phyloP scores from a whole-genome alignment of 2,888 invertebrate genomes.

The Adelphocoris suturalis region DNA sequence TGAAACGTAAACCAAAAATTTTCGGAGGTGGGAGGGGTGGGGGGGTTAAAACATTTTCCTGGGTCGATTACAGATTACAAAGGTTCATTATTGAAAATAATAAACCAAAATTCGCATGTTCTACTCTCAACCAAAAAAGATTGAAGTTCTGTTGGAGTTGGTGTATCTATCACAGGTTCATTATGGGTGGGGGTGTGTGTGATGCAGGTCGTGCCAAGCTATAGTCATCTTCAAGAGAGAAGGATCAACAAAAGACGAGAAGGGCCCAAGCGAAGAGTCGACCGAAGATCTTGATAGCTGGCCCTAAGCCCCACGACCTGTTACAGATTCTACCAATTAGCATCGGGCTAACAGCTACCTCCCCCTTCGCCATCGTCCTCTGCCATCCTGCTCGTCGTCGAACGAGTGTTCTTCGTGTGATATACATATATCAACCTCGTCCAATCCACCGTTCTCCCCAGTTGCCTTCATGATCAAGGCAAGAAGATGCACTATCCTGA shows the following conservation, averaged over 20 bases:
- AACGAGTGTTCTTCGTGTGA: slow-evolving; percentile 42
- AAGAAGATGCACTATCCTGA: no score
- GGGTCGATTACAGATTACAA: no score
- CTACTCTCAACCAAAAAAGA: no score
- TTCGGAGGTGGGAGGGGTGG: no score
- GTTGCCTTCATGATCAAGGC: no score
- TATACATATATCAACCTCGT: slow-evolving; percentile 51
- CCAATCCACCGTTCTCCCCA: no score
- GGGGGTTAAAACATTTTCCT: no score
- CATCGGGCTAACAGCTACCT: slow-evolving; percentile 65
- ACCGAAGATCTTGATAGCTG: slow-evolving; percentile 58
- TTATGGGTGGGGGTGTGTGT: background rate
- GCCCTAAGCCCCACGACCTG: slow-evolving; percentile 60
- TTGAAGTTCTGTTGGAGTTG: no score
- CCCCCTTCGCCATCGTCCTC: slow-evolving; percentile 18
- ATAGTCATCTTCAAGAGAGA: slow-evolving; percentile 5
- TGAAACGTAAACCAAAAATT: no score
- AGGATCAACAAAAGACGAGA: slow-evolving; percentile 27
- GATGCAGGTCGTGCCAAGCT: slow-evolving; percentile 7
- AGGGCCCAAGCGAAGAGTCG: background rate
- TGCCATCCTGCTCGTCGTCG: background rate
- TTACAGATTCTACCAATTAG: slow-evolving; percentile 72
- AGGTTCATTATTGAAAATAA: no score
- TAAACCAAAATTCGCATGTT: no score
- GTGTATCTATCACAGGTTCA: background rate